phyloP scores from a whole-genome alignment of 1,140 invertebrate genomes.

The Prorops nasuta region DNA sequence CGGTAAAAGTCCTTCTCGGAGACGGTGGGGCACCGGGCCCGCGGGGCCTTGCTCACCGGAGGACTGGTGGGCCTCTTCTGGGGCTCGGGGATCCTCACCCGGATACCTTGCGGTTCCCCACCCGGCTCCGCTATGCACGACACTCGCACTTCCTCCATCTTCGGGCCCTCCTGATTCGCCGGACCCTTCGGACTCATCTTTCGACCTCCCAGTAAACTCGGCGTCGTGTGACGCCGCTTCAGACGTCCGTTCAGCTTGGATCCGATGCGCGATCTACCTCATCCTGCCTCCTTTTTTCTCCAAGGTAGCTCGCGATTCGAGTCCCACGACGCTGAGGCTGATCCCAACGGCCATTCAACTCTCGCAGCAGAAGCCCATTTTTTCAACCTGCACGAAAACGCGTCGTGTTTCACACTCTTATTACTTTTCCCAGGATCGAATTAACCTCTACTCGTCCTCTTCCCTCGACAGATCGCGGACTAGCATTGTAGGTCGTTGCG shows the following conservation, averaged over 20 bases:
- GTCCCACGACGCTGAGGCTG: too few relatives aligned
- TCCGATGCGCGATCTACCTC: background rate
- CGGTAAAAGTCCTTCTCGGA: constrained; percentile 49
- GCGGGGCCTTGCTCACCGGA: constrained; percentile 21
- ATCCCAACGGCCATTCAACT: too few relatives aligned
- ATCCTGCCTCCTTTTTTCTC: too few relatives aligned
- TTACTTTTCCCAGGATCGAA: too few relatives aligned
- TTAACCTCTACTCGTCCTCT: too few relatives aligned
- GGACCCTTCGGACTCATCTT: constrained; percentile 51
- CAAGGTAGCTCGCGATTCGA: too few relatives aligned
- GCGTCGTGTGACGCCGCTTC: constrained; percentile 47
- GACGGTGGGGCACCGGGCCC: constrained; percentile 41
- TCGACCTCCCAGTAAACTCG: constrained; percentile 21
- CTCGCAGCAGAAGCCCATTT: too few relatives aligned
- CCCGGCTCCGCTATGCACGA: constrained; percentile 44
- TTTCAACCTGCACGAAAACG: background rate
- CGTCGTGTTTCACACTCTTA: background rate
- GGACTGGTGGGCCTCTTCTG: constrained; percentile 45
- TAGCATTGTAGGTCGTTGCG: too few relatives aligned
- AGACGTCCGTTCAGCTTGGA: constrained; percentile 42
- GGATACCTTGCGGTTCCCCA: constrained; percentile 42
- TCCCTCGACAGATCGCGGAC: too few relatives aligned
- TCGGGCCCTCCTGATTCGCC: constrained; percentile 32
- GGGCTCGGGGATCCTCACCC: constrained; percentile 50
- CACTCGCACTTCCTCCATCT: constrained; percentile 46